Base-by-base conservation (phyloP, 2,113 vertebrate species). In the Cygnus buccinator region DNA sequence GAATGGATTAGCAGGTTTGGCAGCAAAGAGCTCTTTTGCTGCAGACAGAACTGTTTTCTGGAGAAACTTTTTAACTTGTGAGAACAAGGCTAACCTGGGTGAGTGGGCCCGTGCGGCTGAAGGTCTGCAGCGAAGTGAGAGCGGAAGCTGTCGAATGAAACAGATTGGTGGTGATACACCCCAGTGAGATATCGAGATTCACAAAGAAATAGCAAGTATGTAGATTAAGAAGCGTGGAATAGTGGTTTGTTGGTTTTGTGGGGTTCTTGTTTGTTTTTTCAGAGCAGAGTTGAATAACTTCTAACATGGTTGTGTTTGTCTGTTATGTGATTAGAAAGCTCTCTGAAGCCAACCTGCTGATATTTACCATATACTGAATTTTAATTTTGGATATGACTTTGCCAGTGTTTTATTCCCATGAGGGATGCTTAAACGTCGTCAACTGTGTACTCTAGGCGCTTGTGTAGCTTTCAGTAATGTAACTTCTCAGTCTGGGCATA, bases 21-120 rank as follows among this genome's bases (percentile, higher is more conserved):
- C 58, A 74, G 62, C 44, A 70, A 70, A 90, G 50, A 91, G 25
- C 72, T 28, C 29, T 63, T 31, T 5, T 65, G 57, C 35, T 79
- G 44, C 28, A 29, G 59, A 67, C 25, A n/a, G 68, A 84, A n/a
- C 61, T 62, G 21, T 39, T 87, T 90, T 90, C 84, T 89, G 52
- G 88, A 87, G 59, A 87, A 90, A 57, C 26, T 41, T 94, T 92
- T 46, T 89, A n/a, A n/a, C 72, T 81, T 79, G 31, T 72, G 62
- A 84, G 71, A 87, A 52, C 35, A 67, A 72, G 74, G 46, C 77
- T 85, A 19, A 78, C 55, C 22, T 78, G 68, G 35, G 31, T 62
- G 67, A 94, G 65, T 63, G 66, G 73, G 78, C 50, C 58, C 19
- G 10, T 90, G 79, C 55, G 63, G 78, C 31, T 0, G 0, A 65